Base-by-base conservation (phyloP, 2,113 vertebrate species). In the Calidris pygmaea region DNA sequence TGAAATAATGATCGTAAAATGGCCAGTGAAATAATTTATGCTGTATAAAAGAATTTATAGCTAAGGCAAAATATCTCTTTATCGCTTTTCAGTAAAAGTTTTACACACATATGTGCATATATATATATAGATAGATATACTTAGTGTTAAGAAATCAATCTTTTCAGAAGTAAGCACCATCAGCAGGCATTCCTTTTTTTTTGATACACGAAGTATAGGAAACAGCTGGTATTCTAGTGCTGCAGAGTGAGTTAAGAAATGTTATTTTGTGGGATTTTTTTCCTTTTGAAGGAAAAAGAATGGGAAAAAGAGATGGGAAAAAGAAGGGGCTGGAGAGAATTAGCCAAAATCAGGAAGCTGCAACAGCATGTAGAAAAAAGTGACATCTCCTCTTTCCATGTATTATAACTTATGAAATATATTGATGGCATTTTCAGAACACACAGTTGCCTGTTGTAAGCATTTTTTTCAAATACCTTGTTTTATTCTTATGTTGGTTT, bases 401-500 rank as follows among this genome's bases (percentile, higher is more conserved):
- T 91, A 43, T 84, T 90, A 80, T 90, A 76, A 66, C 12, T 68
- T 92, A 13, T 1, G 21, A 81, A 82, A 84, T 14, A 27, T 55
- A 60, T 65, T 37, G 7, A 20, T 68, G 58, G 66, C 35, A 81
- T 91, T 72, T 93, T 92, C 63, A 74, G 85, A 90, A 90, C n/a
- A 88, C 52, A 50, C 24, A 65, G 14, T 80, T 76, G 23, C n/a
- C 34, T 95, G 9, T 77, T 79, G 11, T 81, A 83, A 65, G 20
- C 5, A 15, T 73, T 68, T 89, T 94, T 92, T 85, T 43, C 11
- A 62, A 66, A 78, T 53, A 66, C 9, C 4, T 83, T 75, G 16
- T n/a, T 96, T 85, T 85, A 50, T 68, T 84, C 34, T 87, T 59
- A 22, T 11, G 3, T 73, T 87, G 8, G 17, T 85, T 95, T 94